phyloP scores from a whole-genome alignment of 2,113 vertebrate species.

The Clinocottus analis region DNA sequence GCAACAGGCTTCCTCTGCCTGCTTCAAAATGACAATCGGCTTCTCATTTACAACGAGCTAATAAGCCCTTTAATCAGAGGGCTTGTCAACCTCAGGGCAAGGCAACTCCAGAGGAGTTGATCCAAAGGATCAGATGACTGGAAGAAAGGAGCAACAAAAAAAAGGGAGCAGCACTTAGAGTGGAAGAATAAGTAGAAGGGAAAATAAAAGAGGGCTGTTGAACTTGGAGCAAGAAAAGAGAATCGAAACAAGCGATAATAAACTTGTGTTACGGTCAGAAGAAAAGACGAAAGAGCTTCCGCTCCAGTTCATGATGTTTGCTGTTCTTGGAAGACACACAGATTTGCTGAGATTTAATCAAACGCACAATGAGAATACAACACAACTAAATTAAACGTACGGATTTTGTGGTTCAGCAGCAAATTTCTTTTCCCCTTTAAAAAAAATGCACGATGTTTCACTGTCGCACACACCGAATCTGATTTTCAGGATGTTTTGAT shows the following conservation, averaged over 20 bases:
- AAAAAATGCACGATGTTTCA: constrained; percentile 17
- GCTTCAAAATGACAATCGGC: constrained; percentile 70
- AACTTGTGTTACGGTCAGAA: constrained; percentile 10
- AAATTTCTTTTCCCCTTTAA: not conserved
- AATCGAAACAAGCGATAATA: constrained; percentile 22
- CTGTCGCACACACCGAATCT: constrained; percentile 22
- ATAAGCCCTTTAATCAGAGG: constrained; percentile 80
- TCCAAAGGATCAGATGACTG: constrained; percentile 74
- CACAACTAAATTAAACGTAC: constrained; percentile 11
- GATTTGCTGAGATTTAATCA: constrained; percentile 5
- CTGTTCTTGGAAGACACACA: constrained; percentile 7
- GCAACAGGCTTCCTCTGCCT: constrained; percentile 58
- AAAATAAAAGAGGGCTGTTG: constrained; percentile 44
- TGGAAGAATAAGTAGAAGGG: constrained; percentile 40
- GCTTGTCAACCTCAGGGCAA: constrained; percentile 72
- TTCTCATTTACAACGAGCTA: constrained; percentile 72
- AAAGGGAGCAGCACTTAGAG: constrained; percentile 10
- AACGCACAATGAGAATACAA: constrained; percentile 16
- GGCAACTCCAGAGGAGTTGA: constrained; percentile 66
- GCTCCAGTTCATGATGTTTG: not conserved
- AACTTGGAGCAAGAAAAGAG: constrained; percentile 48
- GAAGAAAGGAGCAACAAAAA: constrained; percentile 38
- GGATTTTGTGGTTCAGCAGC: constrained; percentile 3
- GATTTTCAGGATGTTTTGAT: constrained; percentile 61
- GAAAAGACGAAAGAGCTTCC: constrained; percentile 2